Conservation (phyloP, 2,888 invertebrate species). For the Coremacera marginata region DNA sequence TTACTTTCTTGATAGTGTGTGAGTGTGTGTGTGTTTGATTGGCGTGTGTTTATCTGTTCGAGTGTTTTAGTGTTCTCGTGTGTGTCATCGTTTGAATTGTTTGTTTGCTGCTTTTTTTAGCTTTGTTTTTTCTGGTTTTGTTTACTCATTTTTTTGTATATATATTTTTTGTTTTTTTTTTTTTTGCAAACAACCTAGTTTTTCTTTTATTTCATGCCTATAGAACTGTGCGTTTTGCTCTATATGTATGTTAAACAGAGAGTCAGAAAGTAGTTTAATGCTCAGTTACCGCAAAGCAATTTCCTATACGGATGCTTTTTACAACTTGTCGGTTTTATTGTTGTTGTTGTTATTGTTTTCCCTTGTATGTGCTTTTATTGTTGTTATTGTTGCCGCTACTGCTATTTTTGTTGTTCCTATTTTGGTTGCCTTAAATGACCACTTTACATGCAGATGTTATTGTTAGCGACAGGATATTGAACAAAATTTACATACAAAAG, state of each 20-base stretch:
- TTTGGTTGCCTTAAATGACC: background rate
- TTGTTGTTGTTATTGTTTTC: background rate
- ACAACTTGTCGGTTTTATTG: constrained; percentile 7
- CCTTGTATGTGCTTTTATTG: background rate
- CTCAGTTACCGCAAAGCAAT: constrained; percentile 26
- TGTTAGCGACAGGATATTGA: background rate
- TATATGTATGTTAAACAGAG: background rate
- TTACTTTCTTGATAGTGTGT: too few species aligned
- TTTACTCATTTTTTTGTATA: too few species aligned
- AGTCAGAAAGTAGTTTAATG: constrained; percentile 19
- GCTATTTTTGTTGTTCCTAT: background rate
- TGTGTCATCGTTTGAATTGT: background rate
- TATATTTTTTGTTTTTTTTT: background rate
- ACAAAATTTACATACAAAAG: background rate
- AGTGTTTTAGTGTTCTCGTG: background rate
- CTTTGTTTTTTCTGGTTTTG: background rate
- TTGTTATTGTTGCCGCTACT: background rate
- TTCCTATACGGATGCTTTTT: constrained; percentile 25
- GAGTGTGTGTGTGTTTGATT: background rate
- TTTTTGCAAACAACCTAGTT: background rate
- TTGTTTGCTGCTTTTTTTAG: background rate
- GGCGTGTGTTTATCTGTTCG: background rate
- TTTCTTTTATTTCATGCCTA: background rate
- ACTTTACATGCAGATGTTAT: constrained; percentile 3
- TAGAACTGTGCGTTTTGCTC: background rate